These are phyloP conservation scores for Pica pica DNA, from an alignment of 2,113 vertebrate genomes.

Conservation along the genomic window DNA sequence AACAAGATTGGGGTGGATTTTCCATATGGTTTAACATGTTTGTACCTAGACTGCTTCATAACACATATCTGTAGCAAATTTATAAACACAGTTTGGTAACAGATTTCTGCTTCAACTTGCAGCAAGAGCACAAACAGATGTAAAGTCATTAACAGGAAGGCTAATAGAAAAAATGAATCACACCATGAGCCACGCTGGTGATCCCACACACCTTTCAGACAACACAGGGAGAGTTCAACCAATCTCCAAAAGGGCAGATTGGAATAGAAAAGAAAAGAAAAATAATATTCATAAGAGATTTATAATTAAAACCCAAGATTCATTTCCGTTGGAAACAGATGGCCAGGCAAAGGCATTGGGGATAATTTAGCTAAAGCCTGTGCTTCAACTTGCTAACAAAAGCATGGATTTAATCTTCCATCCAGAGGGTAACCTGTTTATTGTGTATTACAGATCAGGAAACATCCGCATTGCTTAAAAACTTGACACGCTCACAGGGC, in stretches of 20 bases:
- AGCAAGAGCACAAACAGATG: not conserved
- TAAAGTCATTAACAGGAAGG: not conserved
- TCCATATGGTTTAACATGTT: conserved; percentile 25
- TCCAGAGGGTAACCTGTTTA: not conserved
- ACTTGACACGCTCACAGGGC: not conserved
- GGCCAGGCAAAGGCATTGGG: conserved; percentile 8
- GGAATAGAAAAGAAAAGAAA: not conserved
- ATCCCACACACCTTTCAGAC: not conserved
- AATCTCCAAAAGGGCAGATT: not conserved
- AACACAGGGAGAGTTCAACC: not conserved
- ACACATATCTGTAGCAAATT: not conserved
- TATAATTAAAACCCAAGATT: conserved; percentile 34
- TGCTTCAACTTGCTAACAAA: conserved; percentile 35
- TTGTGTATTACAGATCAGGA: not conserved
- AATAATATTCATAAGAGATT: conserved; percentile 30
- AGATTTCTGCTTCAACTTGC: conserved; percentile 21
- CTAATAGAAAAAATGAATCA: not conserved
- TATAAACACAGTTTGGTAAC: not conserved
- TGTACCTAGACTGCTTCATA: not conserved
- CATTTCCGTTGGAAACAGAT: conserved; percentile 38
- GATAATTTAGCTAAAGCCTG: conserved; percentile 41
- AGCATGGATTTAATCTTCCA: not conserved
- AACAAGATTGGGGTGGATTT: not conserved
- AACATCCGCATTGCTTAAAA: not conserved
- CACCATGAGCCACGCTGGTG: not conserved